A percentile compares a stretch with the other conserved stretches of the same genome.
Conservation (phyloP, 2,113 vertebrate genomes). For the Megalops atlanticus region DNA sequence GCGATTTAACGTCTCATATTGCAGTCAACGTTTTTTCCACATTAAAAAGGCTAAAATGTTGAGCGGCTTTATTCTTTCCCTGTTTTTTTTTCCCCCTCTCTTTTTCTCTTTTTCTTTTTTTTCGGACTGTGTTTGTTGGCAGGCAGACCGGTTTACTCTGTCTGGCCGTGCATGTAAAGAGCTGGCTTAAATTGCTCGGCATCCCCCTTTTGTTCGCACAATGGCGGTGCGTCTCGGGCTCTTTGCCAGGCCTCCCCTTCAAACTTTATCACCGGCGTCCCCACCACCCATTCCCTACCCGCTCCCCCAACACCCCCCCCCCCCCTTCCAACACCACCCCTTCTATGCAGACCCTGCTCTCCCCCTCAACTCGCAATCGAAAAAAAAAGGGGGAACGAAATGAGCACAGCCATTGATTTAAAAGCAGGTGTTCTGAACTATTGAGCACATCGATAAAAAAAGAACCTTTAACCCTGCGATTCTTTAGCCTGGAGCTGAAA, state of each 20-base stretch:
- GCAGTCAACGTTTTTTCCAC: conserved; percentile 30
- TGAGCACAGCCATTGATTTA: background rate
- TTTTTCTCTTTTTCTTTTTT: background rate
- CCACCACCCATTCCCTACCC: conserved; percentile 7
- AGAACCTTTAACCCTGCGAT: conserved; percentile 16
- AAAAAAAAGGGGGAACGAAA: background rate
- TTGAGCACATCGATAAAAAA: conserved; percentile 11
- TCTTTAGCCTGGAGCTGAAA: background rate
- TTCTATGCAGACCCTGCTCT: no score
- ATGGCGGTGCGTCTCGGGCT: conserved; percentile 35
- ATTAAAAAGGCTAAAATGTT: conserved; percentile 21
- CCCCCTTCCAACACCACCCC: no score
- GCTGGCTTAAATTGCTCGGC: conserved; percentile 15
- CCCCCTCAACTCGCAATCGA: background rate
- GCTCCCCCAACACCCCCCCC: no score
- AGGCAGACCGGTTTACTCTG: conserved; percentile 40
- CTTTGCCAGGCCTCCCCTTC: conserved; percentile 31
- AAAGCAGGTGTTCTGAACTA: conserved; percentile 18
- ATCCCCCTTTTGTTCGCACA: conserved; percentile 37
- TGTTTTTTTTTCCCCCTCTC: background rate
- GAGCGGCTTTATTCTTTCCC: background rate
- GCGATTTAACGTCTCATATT: conserved; percentile 24
- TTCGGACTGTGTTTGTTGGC: conserved; percentile 27
- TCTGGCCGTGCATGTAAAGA: conserved; percentile 45
- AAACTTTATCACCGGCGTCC: conserved; percentile 31